Conservation (phyloP, 2,797 vertebrate genomes). For the Ficedula albicollis region DNA sequence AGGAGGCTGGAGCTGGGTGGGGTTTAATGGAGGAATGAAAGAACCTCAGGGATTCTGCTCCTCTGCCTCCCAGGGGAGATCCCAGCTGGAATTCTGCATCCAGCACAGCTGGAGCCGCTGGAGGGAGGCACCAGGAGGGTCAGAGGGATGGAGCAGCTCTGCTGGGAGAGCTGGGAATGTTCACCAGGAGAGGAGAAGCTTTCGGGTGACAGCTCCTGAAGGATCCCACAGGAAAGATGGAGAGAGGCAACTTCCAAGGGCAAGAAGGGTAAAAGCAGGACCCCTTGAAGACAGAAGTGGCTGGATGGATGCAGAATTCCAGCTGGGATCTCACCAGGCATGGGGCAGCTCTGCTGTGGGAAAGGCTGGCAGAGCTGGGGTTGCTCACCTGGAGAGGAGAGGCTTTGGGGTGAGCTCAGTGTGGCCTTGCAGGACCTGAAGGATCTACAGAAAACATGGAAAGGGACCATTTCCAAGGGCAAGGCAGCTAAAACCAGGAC, state of each 20-base stretch:
- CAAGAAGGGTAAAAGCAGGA: neutral
- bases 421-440: neutral
- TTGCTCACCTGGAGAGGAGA: neutral
- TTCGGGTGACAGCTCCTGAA: too few species aligned
- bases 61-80: neutral
- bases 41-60: neutral
- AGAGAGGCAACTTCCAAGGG: neutral
- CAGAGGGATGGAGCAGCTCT: neutral
- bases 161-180: neutral
- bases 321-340: neutral
- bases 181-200: neutral
- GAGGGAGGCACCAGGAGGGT: too few species aligned
- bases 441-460: neutral
- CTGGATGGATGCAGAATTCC: neutral
- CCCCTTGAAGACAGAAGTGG: too few species aligned
- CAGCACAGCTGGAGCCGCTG: neutral
- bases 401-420: too few species aligned
- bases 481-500: accelerated
- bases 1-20: too few species aligned
- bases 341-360: too few species aligned
- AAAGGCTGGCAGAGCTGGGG: neutral
- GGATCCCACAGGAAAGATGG: neutral
- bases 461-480: neutral
- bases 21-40: too few species aligned
- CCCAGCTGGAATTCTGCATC: neutral